phyloP scores from a whole-genome alignment of 2,888 invertebrate genomes.

The Amphiduros pacificus region DNA sequence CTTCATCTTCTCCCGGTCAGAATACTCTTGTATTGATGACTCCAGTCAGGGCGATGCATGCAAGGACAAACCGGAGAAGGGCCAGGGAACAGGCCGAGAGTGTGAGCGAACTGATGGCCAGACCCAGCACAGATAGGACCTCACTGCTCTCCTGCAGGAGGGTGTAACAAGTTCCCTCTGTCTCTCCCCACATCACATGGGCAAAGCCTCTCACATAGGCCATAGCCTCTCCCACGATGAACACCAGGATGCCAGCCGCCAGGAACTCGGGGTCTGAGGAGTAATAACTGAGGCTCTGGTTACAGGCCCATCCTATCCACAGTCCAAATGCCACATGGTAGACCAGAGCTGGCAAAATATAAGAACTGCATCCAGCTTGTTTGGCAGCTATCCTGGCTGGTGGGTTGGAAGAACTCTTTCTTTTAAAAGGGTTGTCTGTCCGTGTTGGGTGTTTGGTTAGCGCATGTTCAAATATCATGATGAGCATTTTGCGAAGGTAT shows the following conservation, averaged over 20 bases:
- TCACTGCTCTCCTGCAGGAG: constrained; percentile 15
- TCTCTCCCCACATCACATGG: constrained; percentile 20
- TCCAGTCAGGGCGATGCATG: too few species aligned
- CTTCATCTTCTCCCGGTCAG: too few species aligned
- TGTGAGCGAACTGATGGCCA: constrained; percentile 15
- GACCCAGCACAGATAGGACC: constrained; percentile 24
- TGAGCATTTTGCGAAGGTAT: constrained; percentile 16
- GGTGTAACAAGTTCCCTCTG: background rate
- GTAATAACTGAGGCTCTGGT: constrained; percentile 18
- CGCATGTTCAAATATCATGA: constrained; percentile 20
- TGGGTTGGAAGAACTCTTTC: constrained; percentile 6
- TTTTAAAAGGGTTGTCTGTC: too few species aligned
- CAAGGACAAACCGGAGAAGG: too few species aligned
- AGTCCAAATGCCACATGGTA: constrained; percentile 21
- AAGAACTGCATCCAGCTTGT: too few species aligned
- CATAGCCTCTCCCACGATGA: constrained; percentile 16
- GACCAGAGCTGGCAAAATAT: constrained; percentile 6
- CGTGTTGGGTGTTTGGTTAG: too few species aligned
- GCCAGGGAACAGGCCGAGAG: too few species aligned
- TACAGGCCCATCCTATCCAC: constrained; percentile 25
- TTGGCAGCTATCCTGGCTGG: too few species aligned
- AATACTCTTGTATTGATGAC: too few species aligned
- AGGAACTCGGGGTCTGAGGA: constrained; percentile 11
- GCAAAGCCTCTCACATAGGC: too few species aligned
- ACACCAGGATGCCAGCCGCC: constrained; percentile 14